Percentiles rank a stretch among this genome's conserved stretches.
Conservation (phyloP, 1,140 invertebrate genomes). For the Condylostylus longicornis region DNA sequence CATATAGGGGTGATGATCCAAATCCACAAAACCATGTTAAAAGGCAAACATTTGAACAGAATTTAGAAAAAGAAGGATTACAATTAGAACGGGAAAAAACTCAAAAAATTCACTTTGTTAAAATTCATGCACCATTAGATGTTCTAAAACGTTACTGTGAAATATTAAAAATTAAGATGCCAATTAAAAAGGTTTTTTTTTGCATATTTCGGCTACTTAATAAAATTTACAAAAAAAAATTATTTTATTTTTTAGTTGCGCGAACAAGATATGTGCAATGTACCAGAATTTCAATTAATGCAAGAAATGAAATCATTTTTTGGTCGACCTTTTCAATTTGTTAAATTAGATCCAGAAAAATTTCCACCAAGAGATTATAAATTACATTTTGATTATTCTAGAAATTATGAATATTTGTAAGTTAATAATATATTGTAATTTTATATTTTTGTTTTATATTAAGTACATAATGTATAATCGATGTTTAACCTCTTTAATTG, state of each 20-base stretch:
- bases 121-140: slow-evolving; percentile 65
- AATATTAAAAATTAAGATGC: slow-evolving; percentile 76
- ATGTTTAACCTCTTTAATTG: no score
- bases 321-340: slow-evolving; percentile 18
- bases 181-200: slow-evolving; percentile 51
- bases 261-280: slow-evolving; percentile 21
- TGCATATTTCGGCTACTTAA: not conserved
- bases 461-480: not conserved
- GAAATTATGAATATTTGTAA: slow-evolving; percentile 58
- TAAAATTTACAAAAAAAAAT: slow-evolving; percentile 4
- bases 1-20: slow-evolving; percentile 37
- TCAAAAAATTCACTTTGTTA: slow-evolving; percentile 45
- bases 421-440: slow-evolving; percentile 17
- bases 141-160: slow-evolving; percentile 72
- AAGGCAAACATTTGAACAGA: slow-evolving; percentile 41
- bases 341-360: slow-evolving; percentile 34
- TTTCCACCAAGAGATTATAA: slow-evolving; percentile 38
- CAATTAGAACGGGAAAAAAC: slow-evolving; percentile 43
- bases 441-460: slow-evolving; percentile 4
- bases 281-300: slow-evolving; percentile 16
- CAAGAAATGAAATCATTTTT: slow-evolving; percentile 14
- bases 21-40: slow-evolving; percentile 31
- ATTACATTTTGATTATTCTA: slow-evolving; percentile 49
- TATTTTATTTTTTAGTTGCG: slow-evolving; percentile 9
- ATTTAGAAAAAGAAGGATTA: slow-evolving; percentile 43